Evolutionary conservation across 2,888 invertebrate species (phyloP), one percentile per base, ranked within the genome.

Genomic region (Volucella bombylans): DNA sequence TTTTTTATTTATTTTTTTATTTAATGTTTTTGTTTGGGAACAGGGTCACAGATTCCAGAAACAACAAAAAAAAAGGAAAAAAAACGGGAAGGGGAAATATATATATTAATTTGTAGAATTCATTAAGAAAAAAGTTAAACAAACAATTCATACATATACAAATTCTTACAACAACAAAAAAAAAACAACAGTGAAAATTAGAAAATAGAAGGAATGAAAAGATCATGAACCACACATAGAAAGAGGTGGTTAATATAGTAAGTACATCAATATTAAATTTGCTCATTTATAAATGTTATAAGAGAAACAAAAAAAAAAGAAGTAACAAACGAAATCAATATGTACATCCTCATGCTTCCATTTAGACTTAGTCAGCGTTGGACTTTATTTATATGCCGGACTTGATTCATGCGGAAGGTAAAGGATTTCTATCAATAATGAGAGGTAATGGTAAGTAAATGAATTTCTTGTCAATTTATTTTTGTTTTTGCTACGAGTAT

Each of bases 31-130:
- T 23, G 23, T 14, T 50, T 61, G 52, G 45, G 55, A 14, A 61
- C 15, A 61, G 41, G 41, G 41, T 67, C 47, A 68, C 10, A 68
- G 61, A 39, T 49, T 39, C 54, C 57, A 57, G 23, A 57, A 74
- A 57, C 10, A 15, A 45, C 59, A 41, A 59, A 50, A 67, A 59
- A 43, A 47, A 50, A n/a, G 12, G 18, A 12, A 10, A 11, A 54
- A 23, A 54, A 54, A 54, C 31, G 6, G 43, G 57, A 47, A 59
- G 59, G 59, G 43, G 52, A 61, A 43, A 62, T 45, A 31, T 15
- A 57, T 55, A 49, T 67, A 45, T 68, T 74, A 65, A 38, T 67
- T 6, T 49, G 41, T 6, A 50, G 65, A 76, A 57, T 59, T 50
- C 12, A 67, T 45, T 8, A 31, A 2, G 11, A 14, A 72, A 61